Evolutionary conservation across 2,797 vertebrate species (phyloP).

Genomic region (Rhinophrynus dorsalis): DNA sequence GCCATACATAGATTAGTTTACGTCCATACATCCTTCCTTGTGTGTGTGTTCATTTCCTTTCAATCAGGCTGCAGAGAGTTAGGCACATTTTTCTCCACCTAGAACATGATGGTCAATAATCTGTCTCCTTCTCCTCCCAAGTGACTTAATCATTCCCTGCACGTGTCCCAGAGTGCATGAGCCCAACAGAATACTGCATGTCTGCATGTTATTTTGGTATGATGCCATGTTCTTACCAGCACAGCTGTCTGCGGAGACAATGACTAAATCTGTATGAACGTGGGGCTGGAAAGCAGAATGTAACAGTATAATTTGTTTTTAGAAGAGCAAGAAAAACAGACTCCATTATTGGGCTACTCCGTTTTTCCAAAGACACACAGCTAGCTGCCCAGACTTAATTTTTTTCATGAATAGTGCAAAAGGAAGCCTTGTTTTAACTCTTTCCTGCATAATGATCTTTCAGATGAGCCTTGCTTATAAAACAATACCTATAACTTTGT

Average conservation of each 20-base stretch:
- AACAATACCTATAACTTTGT: no score
- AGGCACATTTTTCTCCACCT: background rate
- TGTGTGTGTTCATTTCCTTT: no score
- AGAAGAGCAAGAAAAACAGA: background rate
- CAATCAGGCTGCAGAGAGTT: background rate
- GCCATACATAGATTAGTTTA: no score
- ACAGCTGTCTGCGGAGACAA: background rate
- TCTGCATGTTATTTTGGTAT: no score
- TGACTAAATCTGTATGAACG: slow-evolving; percentile 2
- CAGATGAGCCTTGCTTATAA: background rate
- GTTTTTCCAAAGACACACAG: background rate
- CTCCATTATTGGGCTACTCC: background rate
- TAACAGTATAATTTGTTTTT: background rate
- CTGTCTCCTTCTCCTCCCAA: background rate
- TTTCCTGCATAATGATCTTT: background rate
- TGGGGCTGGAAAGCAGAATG: background rate
- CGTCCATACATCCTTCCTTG: no score
- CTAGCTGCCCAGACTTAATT: background rate
- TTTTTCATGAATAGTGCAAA: background rate
- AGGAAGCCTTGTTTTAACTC: background rate
- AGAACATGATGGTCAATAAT: background rate
- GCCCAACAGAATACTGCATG: no score
- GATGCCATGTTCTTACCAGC: background rate
- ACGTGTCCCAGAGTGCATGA: background rate
- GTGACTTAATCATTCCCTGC: background rate